phyloP scores from a whole-genome alignment of 2,797 vertebrate species.

The Coendou prehensilis region DNA sequence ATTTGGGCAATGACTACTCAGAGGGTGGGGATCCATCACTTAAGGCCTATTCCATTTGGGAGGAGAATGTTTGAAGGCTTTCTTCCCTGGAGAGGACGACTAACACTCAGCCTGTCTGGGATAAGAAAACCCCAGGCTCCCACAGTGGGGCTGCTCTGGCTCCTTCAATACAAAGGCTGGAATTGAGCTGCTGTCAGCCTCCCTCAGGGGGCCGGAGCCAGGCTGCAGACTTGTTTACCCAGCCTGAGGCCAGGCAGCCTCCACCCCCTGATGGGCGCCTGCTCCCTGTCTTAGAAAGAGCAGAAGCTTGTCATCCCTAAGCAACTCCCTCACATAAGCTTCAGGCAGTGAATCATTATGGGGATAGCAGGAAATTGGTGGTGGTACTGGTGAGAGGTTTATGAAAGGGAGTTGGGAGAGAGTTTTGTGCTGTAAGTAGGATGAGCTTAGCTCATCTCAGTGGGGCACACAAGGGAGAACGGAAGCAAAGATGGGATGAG shows the following conservation, averaged over 20 bases:
- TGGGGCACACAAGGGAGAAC: neutral
- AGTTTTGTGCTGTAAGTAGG: neutral
- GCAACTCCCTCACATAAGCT: neutral
- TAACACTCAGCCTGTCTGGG: neutral
- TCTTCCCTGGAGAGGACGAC: conserved; percentile 45
- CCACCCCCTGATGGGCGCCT: neutral
- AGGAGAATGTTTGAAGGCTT: conserved; percentile 42
- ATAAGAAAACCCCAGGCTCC: neutral
- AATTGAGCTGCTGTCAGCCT: conserved; percentile 65
- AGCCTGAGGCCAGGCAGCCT: conserved; percentile 19
- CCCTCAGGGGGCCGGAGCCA: conserved; percentile 77
- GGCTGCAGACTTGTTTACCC: conserved; percentile 58
- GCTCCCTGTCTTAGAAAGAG: neutral
- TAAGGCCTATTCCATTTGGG: conserved; percentile 14
- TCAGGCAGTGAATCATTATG: conserved; percentile 9
- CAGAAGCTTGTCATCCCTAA: neutral
- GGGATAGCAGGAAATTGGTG: neutral
- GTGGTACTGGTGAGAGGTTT: neutral
- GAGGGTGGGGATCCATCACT: conserved; percentile 28
- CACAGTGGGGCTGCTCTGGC: neutral
- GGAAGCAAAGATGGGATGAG: neutral
- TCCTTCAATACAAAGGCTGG: conserved; percentile 62
- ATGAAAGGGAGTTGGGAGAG: neutral
- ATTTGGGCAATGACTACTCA: conserved; percentile 18
- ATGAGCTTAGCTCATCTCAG: neutral